Percentiles rank a stretch among this genome's conserved stretches.
Evolutionary conservation across 1,140 invertebrate species (phyloP).

Genomic region (Philaenus spumarius): DNA sequence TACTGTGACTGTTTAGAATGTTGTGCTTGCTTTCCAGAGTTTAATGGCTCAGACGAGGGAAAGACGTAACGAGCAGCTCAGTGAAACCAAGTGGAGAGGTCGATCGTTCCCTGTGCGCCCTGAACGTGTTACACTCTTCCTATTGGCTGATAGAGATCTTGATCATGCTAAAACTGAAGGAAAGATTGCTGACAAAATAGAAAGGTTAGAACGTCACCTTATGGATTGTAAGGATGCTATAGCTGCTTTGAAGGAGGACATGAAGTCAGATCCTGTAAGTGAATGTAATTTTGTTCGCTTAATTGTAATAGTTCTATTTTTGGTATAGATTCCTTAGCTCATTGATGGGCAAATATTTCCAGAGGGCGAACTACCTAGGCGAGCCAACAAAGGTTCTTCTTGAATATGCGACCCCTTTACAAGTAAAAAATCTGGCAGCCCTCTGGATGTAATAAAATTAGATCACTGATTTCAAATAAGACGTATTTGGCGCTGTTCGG

Average conservation of each 20-base stretch:
- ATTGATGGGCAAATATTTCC: no score
- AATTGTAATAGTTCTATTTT: no score
- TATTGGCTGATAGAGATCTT: slow-evolving; percentile 73
- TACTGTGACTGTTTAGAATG: not conserved
- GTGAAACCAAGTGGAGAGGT: slow-evolving; percentile 85
- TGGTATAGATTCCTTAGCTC: no score
- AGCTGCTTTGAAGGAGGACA: slow-evolving; percentile 70
- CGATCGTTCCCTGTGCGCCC: slow-evolving; percentile 72
- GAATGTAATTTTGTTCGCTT: no score
- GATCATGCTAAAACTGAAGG: slow-evolving; percentile 58
- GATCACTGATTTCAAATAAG: no score
- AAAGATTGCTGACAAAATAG: slow-evolving; percentile 52
- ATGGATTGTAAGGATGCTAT: slow-evolving; percentile 96
- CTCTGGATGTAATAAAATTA: no score
- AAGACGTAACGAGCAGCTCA: slow-evolving; percentile 59
- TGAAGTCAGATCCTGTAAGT: slow-evolving; percentile 62
- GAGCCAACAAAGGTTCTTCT: no score
- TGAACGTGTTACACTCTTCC: slow-evolving; percentile 71
- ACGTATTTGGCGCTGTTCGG: no score
- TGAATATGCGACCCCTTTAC: no score
- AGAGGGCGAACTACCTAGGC: no score
- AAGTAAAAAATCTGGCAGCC: no score
- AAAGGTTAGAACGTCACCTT: slow-evolving; percentile 81
- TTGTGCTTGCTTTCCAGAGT: slow-evolving; percentile 38
- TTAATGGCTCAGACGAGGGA: slow-evolving; percentile 83